These are phyloP conservation scores for Xenentodon cancila DNA, from an alignment of 2,797 vertebrate species.

Conservation along the genomic window DNA sequence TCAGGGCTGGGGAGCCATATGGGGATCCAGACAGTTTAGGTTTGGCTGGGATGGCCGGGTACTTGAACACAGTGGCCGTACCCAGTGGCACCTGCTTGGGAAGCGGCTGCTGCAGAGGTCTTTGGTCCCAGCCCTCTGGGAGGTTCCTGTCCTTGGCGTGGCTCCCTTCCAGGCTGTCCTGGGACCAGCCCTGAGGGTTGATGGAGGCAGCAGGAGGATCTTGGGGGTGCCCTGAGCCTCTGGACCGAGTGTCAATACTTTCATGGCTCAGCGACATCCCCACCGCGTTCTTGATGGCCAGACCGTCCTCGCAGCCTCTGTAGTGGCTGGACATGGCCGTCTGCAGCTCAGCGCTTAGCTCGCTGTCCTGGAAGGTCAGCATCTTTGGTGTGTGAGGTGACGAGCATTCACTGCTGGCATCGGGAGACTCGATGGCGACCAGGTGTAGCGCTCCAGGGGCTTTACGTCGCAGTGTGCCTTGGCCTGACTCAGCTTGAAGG, in stretches of 20 bases:
- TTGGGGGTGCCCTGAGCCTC: constrained; percentile 92
- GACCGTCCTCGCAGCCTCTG: constrained; percentile 81
- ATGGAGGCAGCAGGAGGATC: constrained; percentile 80
- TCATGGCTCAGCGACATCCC: constrained; percentile 85
- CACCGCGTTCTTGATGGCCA: constrained; percentile 74
- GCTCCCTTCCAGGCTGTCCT: constrained; percentile 83
- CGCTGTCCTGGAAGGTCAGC: constrained; percentile 89
- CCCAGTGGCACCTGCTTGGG: constrained; percentile 78
- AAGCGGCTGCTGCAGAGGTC: constrained; percentile 56
- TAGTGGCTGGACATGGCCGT: constrained; percentile 86
- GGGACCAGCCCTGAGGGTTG: constrained; percentile 78
- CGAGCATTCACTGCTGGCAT: constrained; percentile 51
- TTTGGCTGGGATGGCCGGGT: constrained; percentile 82
- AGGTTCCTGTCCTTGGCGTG: constrained; percentile 87
- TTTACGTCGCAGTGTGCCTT: constrained; percentile 71
- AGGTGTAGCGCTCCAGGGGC: constrained; percentile 64
- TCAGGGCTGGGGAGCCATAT: constrained; percentile 73
- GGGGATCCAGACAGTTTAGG: constrained; percentile 63
- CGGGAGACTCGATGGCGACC: constrained; percentile 75
- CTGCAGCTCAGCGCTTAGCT: constrained; percentile 93
- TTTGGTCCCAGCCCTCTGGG: constrained; percentile 89
- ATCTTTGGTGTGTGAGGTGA: constrained; percentile 81
- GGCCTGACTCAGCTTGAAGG: constrained; percentile 66
- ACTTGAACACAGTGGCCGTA: constrained; percentile 86
- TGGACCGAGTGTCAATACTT: constrained; percentile 88